Base-by-base conservation (phyloP, 2,888 invertebrate species). In the Himalopsyche tibetana region DNA sequence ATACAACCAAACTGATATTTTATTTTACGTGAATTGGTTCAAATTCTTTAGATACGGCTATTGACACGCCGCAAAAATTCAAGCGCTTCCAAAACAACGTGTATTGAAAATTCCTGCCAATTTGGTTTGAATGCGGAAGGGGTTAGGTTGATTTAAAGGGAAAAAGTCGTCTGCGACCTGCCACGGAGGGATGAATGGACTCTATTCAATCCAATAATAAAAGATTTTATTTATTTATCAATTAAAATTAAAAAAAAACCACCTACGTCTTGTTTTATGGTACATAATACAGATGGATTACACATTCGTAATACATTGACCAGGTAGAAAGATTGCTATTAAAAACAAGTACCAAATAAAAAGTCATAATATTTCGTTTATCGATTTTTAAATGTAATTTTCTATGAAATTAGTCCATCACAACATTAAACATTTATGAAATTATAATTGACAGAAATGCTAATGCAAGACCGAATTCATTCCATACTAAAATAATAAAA, bases 121-220 rank as follows among this genome's bases (percentile, higher is more conserved):
- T 56, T 56, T 56, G 17, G 9, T 56, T 8, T 63, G 28, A 63
- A 63, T 11, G 2, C 28, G 63, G 63, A 63, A 63, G 63, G 63
- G 63, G 63, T 63, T 19, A 63, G 63, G 63, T 63, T 63, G 19
- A 5, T 28, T 63, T 19, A 63, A 63, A 19, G 19, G 4, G 63
- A 63, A 63, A 63, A 63, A 63, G 6, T 63, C 63, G 63, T 63
- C 63, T 63, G 63, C 8, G 63, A 63, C 28, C 63, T 63, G 28
- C 63, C 19, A 19, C 56, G 56, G 19, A 3, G 19, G 63, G 63
- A 19, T 63, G 28, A 63, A 63, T 63, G 28, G 63, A 63, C 19
- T 63, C 63, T 19, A 63, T 63, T 63, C 63, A 63, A 28, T 63
- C 19, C 28, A 63, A 63, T 9, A 63, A 28, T 19, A 28, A 2